Evolutionary conservation across 2,888 invertebrate species (phyloP).

Genomic region (Elysia crispata): DNA sequence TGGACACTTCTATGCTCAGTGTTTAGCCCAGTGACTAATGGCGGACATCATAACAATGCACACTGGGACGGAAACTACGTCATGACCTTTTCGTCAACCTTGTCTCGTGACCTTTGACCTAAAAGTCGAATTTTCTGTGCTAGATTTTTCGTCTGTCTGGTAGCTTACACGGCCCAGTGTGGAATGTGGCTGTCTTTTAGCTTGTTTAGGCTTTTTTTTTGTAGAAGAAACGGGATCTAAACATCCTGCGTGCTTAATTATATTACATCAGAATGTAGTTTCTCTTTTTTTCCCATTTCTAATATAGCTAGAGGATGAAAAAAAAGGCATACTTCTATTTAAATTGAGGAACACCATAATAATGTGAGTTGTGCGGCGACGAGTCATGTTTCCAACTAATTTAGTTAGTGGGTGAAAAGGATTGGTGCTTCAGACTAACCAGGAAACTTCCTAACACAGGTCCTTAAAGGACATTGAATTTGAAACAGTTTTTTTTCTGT

Average conservation of each 20-base stretch:
- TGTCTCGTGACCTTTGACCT: slow-evolving; percentile 55
- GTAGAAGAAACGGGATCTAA: too few species aligned
- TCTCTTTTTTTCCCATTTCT: slow-evolving; percentile 60
- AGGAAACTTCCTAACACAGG: too few species aligned
- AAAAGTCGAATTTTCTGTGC: neutral
- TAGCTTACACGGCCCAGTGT: neutral
- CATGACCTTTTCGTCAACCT: slow-evolving; percentile 54
- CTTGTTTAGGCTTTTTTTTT: too few species aligned
- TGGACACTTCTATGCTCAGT: slow-evolving; percentile 22
- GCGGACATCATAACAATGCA: slow-evolving; percentile 60
- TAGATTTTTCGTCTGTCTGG: neutral
- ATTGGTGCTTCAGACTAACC: too few species aligned
- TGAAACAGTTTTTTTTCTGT: too few species aligned
- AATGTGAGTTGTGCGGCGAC: neutral
- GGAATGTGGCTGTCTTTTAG: too few species aligned
- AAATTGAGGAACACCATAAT: neutral
- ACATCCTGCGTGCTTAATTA: too few species aligned
- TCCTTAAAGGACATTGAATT: too few species aligned
- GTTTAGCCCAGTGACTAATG: slow-evolving; percentile 50
- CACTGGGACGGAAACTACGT: slow-evolving; percentile 60
- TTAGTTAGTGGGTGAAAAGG: too few species aligned
- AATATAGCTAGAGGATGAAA: slow-evolving; percentile 59
- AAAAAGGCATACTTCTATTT: neutral
- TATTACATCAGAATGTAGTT: too few species aligned
- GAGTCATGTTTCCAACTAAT: too few species aligned